phyloP scores from a whole-genome alignment of 2,797 vertebrate species.

The Pachyuromys duprasi region DNA sequence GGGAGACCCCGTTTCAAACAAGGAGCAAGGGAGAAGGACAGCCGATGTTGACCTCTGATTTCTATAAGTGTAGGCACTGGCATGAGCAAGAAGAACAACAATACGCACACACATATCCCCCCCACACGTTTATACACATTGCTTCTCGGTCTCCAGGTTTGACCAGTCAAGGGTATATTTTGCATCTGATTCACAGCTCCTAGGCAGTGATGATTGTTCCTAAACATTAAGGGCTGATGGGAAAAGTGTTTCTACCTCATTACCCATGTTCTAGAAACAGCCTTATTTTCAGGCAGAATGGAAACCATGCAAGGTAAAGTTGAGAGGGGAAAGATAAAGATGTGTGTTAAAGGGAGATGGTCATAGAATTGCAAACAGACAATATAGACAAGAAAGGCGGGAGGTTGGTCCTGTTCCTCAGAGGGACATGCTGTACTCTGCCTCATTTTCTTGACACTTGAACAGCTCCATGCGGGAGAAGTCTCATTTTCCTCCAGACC shows the following conservation, averaged over 20 bases:
- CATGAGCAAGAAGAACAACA: not conserved
- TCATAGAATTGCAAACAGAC: not conserved
- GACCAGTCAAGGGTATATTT: not conserved
- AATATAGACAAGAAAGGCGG: not conserved
- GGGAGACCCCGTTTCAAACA: not conserved
- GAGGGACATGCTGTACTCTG: not conserved
- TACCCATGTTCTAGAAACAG: not conserved
- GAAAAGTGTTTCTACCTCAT: not conserved
- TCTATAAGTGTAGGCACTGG: not conserved
- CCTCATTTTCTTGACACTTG: slow-evolving; percentile 32
- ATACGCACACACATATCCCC: too few species aligned
- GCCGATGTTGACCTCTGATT: not conserved
- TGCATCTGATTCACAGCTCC: not conserved
- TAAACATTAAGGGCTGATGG: not conserved
- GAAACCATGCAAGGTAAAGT: not conserved
- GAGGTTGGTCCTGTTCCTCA: not conserved
- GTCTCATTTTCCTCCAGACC: not conserved
- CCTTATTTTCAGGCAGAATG: slow-evolving; percentile 20
- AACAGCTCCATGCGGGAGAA: not conserved
- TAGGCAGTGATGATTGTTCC: not conserved
- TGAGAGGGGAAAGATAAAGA: slow-evolving; percentile 47
- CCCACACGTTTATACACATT: not conserved
- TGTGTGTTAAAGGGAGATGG: slow-evolving; percentile 8
- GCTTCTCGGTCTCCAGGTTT: not conserved
- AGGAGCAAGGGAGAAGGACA: not conserved